Evolutionary conservation across 92 coral and sea anemone genomes (phyloP).

Genomic region (Palythoa heliodiscus): DNA sequence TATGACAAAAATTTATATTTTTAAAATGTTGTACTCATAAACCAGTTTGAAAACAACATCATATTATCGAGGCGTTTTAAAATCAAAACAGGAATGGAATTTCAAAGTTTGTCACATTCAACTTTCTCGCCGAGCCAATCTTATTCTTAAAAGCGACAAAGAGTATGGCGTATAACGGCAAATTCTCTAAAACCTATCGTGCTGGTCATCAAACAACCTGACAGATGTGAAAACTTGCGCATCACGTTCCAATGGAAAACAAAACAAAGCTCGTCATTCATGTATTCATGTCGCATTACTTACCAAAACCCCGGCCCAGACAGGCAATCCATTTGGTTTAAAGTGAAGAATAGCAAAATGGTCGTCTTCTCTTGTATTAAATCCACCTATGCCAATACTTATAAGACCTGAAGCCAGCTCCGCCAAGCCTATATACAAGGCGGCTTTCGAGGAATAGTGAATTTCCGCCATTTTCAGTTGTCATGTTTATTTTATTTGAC

Average conservation of each 20-base stretch:
- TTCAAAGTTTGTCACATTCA: neutral
- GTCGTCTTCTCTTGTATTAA: constrained; percentile 73
- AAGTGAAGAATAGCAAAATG: constrained; percentile 73
- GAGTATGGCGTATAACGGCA: neutral
- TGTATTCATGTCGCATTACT: constrained; percentile 19
- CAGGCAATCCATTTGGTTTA: constrained; percentile 83
- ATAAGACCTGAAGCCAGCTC: constrained; percentile 73
- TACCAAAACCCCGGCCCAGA: constrained; percentile 87
- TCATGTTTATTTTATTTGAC: constrained; percentile 18
- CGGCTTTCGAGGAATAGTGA: constrained; percentile 68
- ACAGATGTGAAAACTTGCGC: neutral
- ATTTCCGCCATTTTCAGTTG: constrained; percentile 68
- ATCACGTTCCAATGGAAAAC: constrained; percentile 3
- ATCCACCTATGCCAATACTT: constrained; percentile 82
- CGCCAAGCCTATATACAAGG: constrained; percentile 71
- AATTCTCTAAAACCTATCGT: neutral
- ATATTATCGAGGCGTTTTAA: neutral
- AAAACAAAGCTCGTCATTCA: neutral
- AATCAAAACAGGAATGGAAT: constrained; percentile 24
- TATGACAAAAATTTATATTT: too few species aligned
- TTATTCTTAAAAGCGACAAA: neutral
- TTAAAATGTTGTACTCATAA: too few species aligned
- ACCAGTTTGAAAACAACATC: too few species aligned
- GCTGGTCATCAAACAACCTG: neutral
- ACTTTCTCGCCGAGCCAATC: neutral